Evolutionary conservation across 2,797 vertebrate genomes (phyloP).

Genomic region (Cuniculus paca): DNA sequence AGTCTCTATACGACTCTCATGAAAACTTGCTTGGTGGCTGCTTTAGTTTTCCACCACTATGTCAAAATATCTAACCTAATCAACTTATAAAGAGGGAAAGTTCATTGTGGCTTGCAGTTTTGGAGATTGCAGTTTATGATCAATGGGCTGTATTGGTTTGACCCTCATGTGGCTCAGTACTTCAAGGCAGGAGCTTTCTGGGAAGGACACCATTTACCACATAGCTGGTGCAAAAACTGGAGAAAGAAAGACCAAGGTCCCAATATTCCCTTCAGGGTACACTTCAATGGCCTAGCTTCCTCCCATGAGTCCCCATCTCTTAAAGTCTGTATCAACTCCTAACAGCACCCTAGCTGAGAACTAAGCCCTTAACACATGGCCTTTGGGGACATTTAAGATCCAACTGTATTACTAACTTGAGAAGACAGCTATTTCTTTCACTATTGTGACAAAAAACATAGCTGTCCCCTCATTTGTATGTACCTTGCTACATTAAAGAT

Average conservation of each 20-base stretch:
- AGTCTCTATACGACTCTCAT: background rate
- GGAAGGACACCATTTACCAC: background rate
- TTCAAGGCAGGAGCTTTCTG: background rate
- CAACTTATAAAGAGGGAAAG: background rate
- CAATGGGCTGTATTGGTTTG: background rate
- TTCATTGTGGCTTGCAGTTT: background rate
- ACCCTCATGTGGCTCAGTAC: background rate
- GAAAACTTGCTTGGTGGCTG: background rate
- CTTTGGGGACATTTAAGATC: background rate
- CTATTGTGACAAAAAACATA: background rate
- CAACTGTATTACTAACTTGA: background rate
- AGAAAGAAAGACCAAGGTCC: background rate
- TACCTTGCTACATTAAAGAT: background rate
- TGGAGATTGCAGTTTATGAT: background rate
- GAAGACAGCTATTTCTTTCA: background rate
- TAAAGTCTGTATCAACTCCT: background rate
- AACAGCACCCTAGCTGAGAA: rapidly evolving
- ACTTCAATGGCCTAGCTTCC: background rate
- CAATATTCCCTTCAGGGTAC: background rate
- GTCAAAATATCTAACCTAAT: background rate
- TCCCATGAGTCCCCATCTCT: background rate
- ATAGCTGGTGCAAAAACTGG: background rate
- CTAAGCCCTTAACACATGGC: background rate
- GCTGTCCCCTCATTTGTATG: background rate
- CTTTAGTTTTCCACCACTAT: background rate